phyloP scores from a whole-genome alignment of 2,113 vertebrate species.

The Phylloscopus trochilus region DNA sequence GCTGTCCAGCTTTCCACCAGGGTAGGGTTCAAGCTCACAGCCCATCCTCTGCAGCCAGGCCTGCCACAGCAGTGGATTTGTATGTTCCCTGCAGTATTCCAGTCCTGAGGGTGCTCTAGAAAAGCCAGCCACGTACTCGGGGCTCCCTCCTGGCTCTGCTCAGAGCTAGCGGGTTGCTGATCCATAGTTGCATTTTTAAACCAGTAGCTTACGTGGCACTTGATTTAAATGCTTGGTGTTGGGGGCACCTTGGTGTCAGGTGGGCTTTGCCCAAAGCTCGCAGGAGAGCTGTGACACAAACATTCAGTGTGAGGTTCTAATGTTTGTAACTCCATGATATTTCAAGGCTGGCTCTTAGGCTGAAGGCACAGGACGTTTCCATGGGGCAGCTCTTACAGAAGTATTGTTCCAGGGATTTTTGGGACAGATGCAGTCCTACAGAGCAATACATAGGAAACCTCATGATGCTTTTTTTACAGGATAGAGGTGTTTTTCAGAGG shows the following conservation, averaged over 20 bases:
- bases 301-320: background rate
- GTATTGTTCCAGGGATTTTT: background rate
- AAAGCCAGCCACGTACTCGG: background rate
- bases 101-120: background rate
- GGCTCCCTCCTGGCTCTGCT: background rate
- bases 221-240: background rate
- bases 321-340: background rate
- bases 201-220: background rate
- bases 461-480: background rate
- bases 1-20: background rate
- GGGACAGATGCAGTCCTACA: accelerated
- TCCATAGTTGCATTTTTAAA: background rate
- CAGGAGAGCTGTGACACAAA: background rate
- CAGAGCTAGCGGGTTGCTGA: background rate
- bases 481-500: background rate
- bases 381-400: background rate
- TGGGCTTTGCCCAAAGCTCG: background rate
- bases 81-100: background rate
- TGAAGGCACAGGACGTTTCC: background rate
- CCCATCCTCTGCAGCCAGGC: background rate
- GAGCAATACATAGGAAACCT: background rate
- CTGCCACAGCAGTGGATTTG: background rate
- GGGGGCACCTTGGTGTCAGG: background rate
- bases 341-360: background rate
- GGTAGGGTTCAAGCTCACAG: conserved; percentile 25